These are phyloP conservation scores for Sebastes flavidus DNA, from an alignment of 2,797 vertebrate genomes.

Conservation along the genomic window DNA sequence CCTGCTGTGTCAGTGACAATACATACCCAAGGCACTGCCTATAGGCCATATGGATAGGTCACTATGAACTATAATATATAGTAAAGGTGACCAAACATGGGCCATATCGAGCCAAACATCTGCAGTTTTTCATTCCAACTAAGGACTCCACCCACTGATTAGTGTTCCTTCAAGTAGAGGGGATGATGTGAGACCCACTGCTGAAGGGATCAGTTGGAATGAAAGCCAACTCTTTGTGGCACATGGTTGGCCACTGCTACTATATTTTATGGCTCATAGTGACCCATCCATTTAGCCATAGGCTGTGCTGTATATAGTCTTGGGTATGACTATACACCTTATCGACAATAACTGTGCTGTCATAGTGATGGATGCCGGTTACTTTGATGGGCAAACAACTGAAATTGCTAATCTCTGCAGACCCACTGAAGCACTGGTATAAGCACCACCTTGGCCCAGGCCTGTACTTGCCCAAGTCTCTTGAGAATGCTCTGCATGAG, in stretches of 20 bases:
- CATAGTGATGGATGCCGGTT: constrained; percentile 36
- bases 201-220: constrained; percentile 1
- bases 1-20: background rate
- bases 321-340: constrained; percentile 11
- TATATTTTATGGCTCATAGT: background rate
- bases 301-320: background rate
- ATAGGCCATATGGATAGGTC: background rate
- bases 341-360: constrained; percentile 30
- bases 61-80: background rate
- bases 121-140: constrained; percentile 1
- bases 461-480: background rate
- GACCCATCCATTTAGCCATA: background rate
- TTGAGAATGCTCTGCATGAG: background rate
- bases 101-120: background rate
- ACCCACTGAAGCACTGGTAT: constrained; percentile 4
- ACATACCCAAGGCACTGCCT: background rate
- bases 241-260: background rate
- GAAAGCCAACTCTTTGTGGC: constrained; percentile 3
- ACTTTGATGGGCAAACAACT: constrained; percentile 37
- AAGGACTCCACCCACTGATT: background rate
- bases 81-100: background rate
- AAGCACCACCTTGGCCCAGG: background rate
- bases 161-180: background rate
- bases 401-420: constrained; percentile 31
- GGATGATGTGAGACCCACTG: background rate